Conservation (phyloP, 2,113 vertebrate genomes). For the Pterophyllum scalare region DNA sequence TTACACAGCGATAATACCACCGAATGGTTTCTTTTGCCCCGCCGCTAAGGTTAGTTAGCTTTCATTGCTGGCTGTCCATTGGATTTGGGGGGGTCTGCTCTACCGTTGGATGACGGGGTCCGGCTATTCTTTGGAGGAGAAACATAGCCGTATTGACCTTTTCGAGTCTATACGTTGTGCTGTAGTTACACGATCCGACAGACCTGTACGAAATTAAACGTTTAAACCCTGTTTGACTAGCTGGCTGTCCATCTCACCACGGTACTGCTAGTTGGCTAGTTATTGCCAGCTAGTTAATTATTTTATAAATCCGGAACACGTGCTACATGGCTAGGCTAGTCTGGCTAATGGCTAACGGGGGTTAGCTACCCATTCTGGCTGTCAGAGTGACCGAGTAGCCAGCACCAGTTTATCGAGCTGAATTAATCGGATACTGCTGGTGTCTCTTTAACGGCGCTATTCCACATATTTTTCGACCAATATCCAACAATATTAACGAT, state of each 20-base stretch:
- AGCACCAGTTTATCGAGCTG: not conserved
- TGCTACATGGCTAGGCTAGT: slow-evolving; percentile 78
- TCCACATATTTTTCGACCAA: accelerated
- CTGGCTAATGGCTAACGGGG: slow-evolving; percentile 49
- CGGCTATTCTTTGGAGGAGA: slow-evolving; percentile 71
- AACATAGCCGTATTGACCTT: slow-evolving; percentile 61
- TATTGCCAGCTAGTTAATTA: slow-evolving; percentile 45
- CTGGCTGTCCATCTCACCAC: not conserved
- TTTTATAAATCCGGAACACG: slow-evolving; percentile 75
- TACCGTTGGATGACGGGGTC: slow-evolving; percentile 70
- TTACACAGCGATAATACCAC: slow-evolving; percentile 48
- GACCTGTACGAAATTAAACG: not conserved
- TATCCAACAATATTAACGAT: not conserved
- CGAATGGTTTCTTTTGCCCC: slow-evolving; percentile 60
- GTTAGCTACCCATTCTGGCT: slow-evolving; percentile 57
- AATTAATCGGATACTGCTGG: not conserved
- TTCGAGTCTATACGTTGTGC: slow-evolving; percentile 32
- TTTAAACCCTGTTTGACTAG: not conserved
- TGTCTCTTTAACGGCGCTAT: not conserved
- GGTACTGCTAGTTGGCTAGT: not conserved
- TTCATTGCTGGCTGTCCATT: slow-evolving; percentile 62
- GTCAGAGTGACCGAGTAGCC: slow-evolving; percentile 44
- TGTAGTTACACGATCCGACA: not conserved
- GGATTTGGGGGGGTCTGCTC: slow-evolving; percentile 34
- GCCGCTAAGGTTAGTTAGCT: slow-evolving; percentile 77